Evolutionary conservation across 2,888 invertebrate species (phyloP).

Genomic region (Choreutis nemorana): DNA sequence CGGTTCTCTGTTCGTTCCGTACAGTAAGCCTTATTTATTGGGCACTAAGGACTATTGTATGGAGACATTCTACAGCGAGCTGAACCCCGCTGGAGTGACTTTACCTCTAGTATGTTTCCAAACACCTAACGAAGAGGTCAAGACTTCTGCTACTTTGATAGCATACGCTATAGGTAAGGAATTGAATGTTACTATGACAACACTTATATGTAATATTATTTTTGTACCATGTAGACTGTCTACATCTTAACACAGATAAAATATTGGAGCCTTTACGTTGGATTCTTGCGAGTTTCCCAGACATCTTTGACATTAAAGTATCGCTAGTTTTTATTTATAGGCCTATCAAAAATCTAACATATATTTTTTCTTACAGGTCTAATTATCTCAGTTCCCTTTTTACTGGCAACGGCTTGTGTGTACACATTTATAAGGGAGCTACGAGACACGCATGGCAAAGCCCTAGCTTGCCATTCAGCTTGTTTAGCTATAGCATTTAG

Average conservation of each 20-base stretch:
- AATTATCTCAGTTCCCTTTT: conserved; percentile 59
- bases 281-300: no score
- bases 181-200: background rate
- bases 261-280: no score
- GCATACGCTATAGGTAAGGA: conserved; percentile 45
- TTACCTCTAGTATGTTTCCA: conserved; percentile 64
- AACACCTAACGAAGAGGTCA: conserved; percentile 32
- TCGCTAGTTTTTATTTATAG: no score
- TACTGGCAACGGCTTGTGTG: conserved; percentile 52
- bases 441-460: conserved; percentile 63
- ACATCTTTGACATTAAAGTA: no score
- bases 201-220: background rate
- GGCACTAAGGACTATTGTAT: conserved; percentile 66
- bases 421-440: conserved; percentile 60
- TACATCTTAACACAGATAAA: no score
- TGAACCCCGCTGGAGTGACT: conserved; percentile 49
- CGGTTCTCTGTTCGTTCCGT: conserved; percentile 66
- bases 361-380: conserved; percentile 35
- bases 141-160: conserved; percentile 40
- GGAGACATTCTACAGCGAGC: conserved; percentile 61
- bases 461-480: conserved; percentile 62
- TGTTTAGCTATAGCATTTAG: conserved; percentile 63
- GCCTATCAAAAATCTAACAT: no score
- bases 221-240: background rate
- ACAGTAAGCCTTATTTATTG: conserved; percentile 45